Percentiles rank a stretch among this genome's conserved stretches.
These are phyloP conservation scores for Blastomussa wellsi DNA, from an alignment of 92 coral and sea anemone species.

Conservation along the genomic window DNA sequence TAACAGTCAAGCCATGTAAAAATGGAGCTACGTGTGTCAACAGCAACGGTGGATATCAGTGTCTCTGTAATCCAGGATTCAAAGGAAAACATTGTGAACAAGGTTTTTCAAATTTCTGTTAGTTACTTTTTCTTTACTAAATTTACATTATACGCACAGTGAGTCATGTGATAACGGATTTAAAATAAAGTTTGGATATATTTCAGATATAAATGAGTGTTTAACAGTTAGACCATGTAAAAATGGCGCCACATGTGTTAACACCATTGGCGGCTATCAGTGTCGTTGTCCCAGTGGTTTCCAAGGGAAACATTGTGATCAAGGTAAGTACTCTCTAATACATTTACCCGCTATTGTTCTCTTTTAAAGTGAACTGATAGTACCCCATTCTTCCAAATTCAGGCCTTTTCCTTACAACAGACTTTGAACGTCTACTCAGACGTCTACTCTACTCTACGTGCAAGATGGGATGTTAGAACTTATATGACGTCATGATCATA, in stretches of 20 bases:
- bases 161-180: background rate
- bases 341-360: too few relatives aligned
- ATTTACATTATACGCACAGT: too few relatives aligned
- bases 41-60: slow-evolving; percentile 51
- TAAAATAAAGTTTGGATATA: background rate
- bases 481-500: background rate
- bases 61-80: slow-evolving; percentile 36
- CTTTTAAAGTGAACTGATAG: too few relatives aligned
- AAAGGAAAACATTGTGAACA: slow-evolving; percentile 34
- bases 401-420: too few relatives aligned
- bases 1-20: slow-evolving; percentile 34
- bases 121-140: too few relatives aligned
- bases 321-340: background rate
- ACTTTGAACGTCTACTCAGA: background rate
- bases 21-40: slow-evolving; percentile 65
- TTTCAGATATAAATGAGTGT: slow-evolving; percentile 48
- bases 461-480: too few relatives aligned
- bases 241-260: slow-evolving; percentile 70
- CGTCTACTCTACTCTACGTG: background rate
- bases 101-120: slow-evolving; percentile 19
- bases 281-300: slow-evolving; percentile 73
- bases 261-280: slow-evolving; percentile 57
- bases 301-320: slow-evolving; percentile 19
- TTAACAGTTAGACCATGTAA: slow-evolving; percentile 62
- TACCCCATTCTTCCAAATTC: too few relatives aligned